phyloP scores from a whole-genome alignment of 2,888 invertebrate species.

The Priocnemis perturbator region DNA sequence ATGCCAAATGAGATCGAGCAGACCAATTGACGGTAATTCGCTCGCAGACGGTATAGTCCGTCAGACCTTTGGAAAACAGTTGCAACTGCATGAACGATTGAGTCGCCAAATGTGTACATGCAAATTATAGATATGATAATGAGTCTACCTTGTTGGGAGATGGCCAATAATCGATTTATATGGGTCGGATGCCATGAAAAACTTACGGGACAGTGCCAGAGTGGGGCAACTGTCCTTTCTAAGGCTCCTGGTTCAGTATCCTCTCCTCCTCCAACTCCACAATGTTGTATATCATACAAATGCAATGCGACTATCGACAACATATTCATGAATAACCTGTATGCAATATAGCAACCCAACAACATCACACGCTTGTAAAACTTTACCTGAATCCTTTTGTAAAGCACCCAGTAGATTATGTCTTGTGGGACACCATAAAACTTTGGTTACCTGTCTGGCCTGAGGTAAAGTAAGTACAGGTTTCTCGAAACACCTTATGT shows the following conservation, averaged over 20 bases:
- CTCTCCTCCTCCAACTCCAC: constrained; percentile 80
- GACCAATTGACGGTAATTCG: constrained; percentile 90
- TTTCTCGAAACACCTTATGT: constrained; percentile 89
- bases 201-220: constrained; percentile 77
- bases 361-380: background rate
- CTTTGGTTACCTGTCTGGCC: constrained; percentile 82
- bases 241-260: constrained; percentile 86
- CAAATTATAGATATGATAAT: constrained; percentile 66
- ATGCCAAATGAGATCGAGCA: constrained; percentile 82
- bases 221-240: constrained; percentile 80
- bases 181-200: constrained; percentile 93
- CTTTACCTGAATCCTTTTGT: constrained; percentile 81
- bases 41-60: constrained; percentile 87
- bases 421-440: constrained; percentile 94
- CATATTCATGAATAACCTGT: constrained; percentile 6
- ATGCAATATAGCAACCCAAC: background rate
- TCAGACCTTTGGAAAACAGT: constrained; percentile 72
- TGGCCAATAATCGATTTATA: constrained; percentile 85
- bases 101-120: constrained; percentile 44
- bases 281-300: constrained; percentile 90
- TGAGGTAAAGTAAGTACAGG: constrained; percentile 86
- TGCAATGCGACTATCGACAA: constrained; percentile 78
- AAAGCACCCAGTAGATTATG: constrained; percentile 88
- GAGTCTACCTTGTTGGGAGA: constrained; percentile 72
- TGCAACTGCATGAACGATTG: background rate